Conservation (phyloP, 1,140 invertebrate species). For the Parapsyche elsis region DNA sequence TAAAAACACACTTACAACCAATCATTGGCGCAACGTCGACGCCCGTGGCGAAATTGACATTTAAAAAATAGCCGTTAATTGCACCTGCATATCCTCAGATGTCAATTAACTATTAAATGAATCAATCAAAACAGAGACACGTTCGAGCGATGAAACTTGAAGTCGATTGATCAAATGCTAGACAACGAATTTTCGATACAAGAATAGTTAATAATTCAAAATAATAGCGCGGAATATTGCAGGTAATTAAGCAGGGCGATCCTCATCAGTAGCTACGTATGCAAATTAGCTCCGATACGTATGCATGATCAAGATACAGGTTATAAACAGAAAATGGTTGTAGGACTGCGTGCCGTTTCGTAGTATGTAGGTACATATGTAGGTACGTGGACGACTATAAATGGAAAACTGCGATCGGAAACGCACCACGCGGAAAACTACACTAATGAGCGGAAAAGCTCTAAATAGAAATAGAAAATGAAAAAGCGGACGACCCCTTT, state of each 20-base stretch:
- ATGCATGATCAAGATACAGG: slow-evolving; percentile 23
- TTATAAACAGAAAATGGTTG: slow-evolving; percentile 3
- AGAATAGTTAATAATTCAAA: no score
- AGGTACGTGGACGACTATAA: slow-evolving; percentile 10
- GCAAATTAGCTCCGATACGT: neutral
- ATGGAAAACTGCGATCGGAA: slow-evolving; percentile 34
- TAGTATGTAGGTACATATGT: neutral
- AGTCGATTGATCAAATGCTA: no score
- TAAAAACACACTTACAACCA: neutral
- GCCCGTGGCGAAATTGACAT: neutral
- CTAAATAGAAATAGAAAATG: slow-evolving; percentile 28
- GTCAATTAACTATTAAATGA: no score
- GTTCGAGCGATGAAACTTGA: no score
- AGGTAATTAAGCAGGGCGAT: slow-evolving; percentile 1
- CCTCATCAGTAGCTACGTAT: neutral
- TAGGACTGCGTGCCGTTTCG: neutral
- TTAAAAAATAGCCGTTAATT: no score
- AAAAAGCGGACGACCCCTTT: neutral
- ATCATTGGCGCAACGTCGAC: neutral
- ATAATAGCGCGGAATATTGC: neutral
- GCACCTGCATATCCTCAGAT: no score
- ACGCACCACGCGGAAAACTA: slow-evolving; percentile 21
- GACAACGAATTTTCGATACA: no score
- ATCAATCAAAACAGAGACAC: no score
- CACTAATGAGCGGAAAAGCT: slow-evolving; percentile 34